Base-by-base conservation (phyloP, 1,140 invertebrate genomes). In the Hycleus cichorii region DNA sequence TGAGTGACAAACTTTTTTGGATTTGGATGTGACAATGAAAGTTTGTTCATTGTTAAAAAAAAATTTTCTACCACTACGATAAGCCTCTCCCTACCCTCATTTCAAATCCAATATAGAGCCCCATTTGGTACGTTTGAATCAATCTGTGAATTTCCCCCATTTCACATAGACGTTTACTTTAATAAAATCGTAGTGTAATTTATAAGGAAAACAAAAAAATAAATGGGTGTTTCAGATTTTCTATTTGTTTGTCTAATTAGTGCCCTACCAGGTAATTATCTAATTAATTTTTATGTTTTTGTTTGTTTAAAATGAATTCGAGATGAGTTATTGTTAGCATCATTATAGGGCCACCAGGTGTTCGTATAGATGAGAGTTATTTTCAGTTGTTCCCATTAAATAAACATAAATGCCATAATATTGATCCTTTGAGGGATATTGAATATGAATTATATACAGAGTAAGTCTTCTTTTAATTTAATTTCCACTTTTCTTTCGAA, bases 351-450 rank as follows among this genome's bases (percentile, higher is more conserved):
- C 79, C 79, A 3, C 80, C 79, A 0, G 75, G 75, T 3, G 70
- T 81, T 10, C 66, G 72, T 32, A 76, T 77, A 53, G 77, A 81
- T 58, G 75, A 78, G 48, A 72, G 77, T 5, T 70, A 77, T 10
- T 62, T 81, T 1, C 78, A 80, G 56, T 67, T 80, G 26, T 72
- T 73, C 32, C 79, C 80, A 0, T 70, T 81, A 5, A 72, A 78
- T 62, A 79, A 79, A 61, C 64, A 70, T 12, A 80, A 80, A 57
- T 82, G 80, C 60, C 76, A 75, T 1, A 74, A 70, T 39, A 72
- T 79, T 3, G 73, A 76, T 59, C 71, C 76, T 42, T 61, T 69
- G 4, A 70, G 68, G 49, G 79, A 81, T 61, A 67, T 81, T 24
- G 67, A 65, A 2, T 80, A 77, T 65, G 68, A 74, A 39, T 62